These are phyloP conservation scores for Pterostichus madidus DNA, from an alignment of 2,888 invertebrate species.

Conservation along the genomic window DNA sequence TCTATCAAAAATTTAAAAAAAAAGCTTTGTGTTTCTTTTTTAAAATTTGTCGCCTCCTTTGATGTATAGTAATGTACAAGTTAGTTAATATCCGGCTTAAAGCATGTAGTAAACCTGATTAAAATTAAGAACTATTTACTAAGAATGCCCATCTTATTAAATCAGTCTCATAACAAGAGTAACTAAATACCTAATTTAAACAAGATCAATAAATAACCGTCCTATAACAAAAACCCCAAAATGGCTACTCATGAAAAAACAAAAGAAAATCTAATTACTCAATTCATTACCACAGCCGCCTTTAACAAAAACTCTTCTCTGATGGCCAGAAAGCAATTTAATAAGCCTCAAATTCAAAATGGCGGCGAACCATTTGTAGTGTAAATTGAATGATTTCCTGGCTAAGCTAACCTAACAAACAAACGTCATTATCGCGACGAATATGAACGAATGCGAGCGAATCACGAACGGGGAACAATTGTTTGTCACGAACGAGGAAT, in stretches of 20 bases:
- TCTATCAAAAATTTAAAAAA: background rate
- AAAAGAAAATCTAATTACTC: slow-evolving; percentile 48
- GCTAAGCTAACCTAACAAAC: slow-evolving; percentile 5
- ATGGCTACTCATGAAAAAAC: slow-evolving; percentile 1
- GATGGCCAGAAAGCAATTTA: background rate
- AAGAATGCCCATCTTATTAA: slow-evolving; percentile 10
- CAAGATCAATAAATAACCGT: background rate
- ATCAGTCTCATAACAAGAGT: background rate
- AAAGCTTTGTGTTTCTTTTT: background rate
- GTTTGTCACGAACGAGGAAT: slow-evolving; percentile 20
- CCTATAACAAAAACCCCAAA: background rate
- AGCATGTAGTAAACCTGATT: slow-evolving; percentile 8
- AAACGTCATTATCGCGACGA: background rate
- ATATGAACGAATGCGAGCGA: background rate
- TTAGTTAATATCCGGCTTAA: slow-evolving; percentile 25
- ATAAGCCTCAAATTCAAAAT: slow-evolving; percentile 23
- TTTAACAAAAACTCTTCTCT: slow-evolving; percentile 33
- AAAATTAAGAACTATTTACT: background rate
- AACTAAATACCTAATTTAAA: background rate
- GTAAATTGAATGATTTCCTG: slow-evolving; percentile 73
- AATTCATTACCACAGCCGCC: slow-evolving; percentile 35
- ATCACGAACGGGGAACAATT: slow-evolving; percentile 5
- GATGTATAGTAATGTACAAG: background rate
- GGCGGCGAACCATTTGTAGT: slow-evolving; percentile 66
- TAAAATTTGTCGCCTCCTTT: background rate